Evolutionary conservation across 2,797 vertebrate genomes (phyloP), one percentile per base, ranked within the genome.

Genomic region (Xenentodon cancila): DNA sequence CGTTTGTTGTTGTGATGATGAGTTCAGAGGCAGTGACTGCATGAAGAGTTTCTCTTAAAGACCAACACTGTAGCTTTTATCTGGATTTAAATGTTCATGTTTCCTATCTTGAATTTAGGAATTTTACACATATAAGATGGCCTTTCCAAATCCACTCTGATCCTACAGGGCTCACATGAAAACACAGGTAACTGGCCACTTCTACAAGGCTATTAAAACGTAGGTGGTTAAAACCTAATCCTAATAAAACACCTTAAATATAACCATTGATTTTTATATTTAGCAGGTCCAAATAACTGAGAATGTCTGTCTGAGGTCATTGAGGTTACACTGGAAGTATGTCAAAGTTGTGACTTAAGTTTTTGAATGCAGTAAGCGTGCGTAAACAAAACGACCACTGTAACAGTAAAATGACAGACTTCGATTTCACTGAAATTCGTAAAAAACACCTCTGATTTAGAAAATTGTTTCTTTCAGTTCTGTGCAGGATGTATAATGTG

Each of bases 141-240:
- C 0, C 5, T 62, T 44, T 54, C 20, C 22, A 25, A 25, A 67
- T 32, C 18, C 15, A 40, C 16, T 34, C 17, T 7, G 3, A 54
- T 53, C 21, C 15, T 9, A n/a, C 1, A 40, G 13, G 16, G 15
- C 13, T 40, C 9, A 37, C 30, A 19, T 34, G 5, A 53, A 52
- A 62, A 21, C 12, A 9, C 3, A 42, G n/a, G 1, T 44, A 32
- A 49, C 46, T 40, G 11, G 21, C 17, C 9, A 17, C 18, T 49
- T 55, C 34, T 25, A 5, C 34, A 43, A 30, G 12, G 16, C 22
- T 21, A 48, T 18, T 5, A 71, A 62, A 66, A 53, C 18, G 17
- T 17, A 5, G 7, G 12, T 53, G n/a, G 64, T 34, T 7, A 5
- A 13, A 19, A 47, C 3, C 19, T 37, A n/a, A n/a, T n/a, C n/a